Conservation (phyloP, 2,797 vertebrate species). For the Acridotheres tristis region DNA sequence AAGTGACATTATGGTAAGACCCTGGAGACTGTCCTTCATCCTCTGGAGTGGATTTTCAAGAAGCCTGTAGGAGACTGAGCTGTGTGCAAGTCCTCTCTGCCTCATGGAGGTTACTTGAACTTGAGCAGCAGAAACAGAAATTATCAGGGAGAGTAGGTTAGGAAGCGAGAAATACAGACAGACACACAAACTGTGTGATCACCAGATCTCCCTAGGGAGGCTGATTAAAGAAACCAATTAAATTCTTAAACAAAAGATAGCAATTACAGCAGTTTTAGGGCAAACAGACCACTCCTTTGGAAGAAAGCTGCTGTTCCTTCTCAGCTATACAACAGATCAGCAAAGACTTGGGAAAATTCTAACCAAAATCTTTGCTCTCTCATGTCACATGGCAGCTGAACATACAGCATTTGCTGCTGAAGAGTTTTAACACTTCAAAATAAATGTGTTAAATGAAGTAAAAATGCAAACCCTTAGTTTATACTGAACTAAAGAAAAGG, state of each 20-base stretch:
- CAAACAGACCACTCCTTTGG: background rate
- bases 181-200: background rate
- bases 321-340: background rate
- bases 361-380: background rate
- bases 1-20: background rate
- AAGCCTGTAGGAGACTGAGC: background rate
- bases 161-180: background rate
- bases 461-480: background rate
- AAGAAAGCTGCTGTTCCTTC: background rate
- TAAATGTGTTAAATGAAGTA: background rate
- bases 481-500: background rate
- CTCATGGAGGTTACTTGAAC: background rate
- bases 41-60: background rate
- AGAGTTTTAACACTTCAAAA: background rate
- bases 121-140: background rate
- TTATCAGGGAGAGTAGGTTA: background rate
- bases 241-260: background rate
- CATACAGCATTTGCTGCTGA: background rate
- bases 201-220: background rate
- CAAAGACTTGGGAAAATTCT: background rate
- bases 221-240: background rate
- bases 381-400: background rate
- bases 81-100: background rate
- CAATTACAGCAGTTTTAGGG: background rate
- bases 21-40: background rate